A percentile compares a stretch with the other conserved stretches of the same genome.
Evolutionary conservation across 2,888 invertebrate species (phyloP).

Genomic region (Clivina fossor): DNA sequence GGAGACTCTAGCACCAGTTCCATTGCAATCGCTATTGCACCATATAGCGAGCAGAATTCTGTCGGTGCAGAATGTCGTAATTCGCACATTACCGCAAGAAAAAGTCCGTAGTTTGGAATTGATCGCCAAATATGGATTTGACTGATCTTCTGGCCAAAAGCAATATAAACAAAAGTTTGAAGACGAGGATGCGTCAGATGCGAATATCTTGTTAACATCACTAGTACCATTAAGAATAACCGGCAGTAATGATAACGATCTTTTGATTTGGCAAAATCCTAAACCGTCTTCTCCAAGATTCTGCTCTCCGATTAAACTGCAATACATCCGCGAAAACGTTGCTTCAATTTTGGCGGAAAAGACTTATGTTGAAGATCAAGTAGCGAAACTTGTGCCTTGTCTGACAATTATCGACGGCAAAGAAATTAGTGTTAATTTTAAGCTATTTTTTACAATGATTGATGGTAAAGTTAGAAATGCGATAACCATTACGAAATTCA

Average conservation of each 20-base stretch:
- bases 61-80: background rate
- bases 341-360: conserved; percentile 6
- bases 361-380: conserved; percentile 18
- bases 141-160: conserved; percentile 34
- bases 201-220: conserved; percentile 30
- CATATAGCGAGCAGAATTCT: too few relatives aligned
- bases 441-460: conserved; percentile 34
- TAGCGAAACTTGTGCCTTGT: conserved; percentile 18
- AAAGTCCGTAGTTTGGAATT: background rate
- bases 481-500: conserved; percentile 33
- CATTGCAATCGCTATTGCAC: too few relatives aligned
- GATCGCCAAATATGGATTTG: conserved; percentile 33
- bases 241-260: conserved; percentile 3
- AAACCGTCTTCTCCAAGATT: conserved; percentile 34
- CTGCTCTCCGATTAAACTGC: conserved; percentile 29
- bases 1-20: too few relatives aligned
- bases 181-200: conserved; percentile 21
- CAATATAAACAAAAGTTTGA: conserved; percentile 34
- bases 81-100: background rate
- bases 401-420: conserved; percentile 24
- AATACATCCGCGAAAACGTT: conserved; percentile 4
- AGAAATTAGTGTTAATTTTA: conserved; percentile 27
- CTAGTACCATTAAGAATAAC: conserved; percentile 32
- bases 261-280: conserved; percentile 35
- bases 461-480: conserved; percentile 37